Base-by-base conservation (phyloP, 2,113 vertebrate genomes). In the Capreolus pygargus region DNA sequence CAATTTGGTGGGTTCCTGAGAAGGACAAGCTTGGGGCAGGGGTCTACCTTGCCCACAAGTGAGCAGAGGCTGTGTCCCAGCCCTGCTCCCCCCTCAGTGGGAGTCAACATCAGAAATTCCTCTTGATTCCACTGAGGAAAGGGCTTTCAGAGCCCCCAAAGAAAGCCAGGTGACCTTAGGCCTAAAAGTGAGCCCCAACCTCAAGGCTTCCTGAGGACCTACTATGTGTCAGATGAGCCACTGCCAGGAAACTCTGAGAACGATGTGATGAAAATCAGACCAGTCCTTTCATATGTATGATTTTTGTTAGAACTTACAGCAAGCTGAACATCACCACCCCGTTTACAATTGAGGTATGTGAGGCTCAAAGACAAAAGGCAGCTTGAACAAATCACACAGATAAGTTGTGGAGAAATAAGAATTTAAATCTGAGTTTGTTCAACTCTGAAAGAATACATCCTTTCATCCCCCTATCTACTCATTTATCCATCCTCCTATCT, bases 201-300 rank as follows among this genome's bases (percentile, higher is more conserved):
- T n/a, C 0, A 39, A 33, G 85, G 25, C 74, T n/a, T 50, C 43
- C 55, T 78, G 67, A 52, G 7, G 43, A 64, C 30, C 30, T 54
- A 27, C 36, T 45, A 3, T 45, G 45, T 19, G 58, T 13, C 25
- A 14, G 25, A 30, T 21, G 52, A 39, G 11, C n/a, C 17, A 7
- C 30, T 5, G 1, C 39, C 33, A 19, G 54, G 60, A 74, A 17
- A 33, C 30, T n/a, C 47, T 6, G 60, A 91, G 81, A 30, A 47
- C 5, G 1, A 25, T 3, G 12, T 27, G 30, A 47, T 25, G 70
- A 67, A 43, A 15, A 21, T 1, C 0, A 3, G 33, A n/a, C 54
- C 16, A 13, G 23, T 50, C 17, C 60, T 36, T 47, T 84, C 25
- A 23, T 1, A 50, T 3, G 60, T 12, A 8, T 0, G 0, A 9